Conservation (phyloP, 2,888 invertebrate species). For the Spodoptera littoralis region DNA sequence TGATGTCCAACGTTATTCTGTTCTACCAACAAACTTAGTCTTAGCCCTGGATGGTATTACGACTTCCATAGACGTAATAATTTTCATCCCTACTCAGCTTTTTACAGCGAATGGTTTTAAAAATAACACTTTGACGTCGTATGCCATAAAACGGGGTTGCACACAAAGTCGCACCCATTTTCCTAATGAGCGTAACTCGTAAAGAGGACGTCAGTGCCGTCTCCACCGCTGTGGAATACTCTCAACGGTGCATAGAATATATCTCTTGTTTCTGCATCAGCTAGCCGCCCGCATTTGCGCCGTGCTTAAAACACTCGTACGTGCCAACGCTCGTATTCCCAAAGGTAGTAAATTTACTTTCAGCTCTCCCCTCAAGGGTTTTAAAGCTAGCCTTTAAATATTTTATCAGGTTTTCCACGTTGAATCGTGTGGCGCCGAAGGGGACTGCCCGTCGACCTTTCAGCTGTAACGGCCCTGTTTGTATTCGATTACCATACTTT, state of each 20-base stretch:
- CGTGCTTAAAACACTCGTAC: slow-evolving; percentile 67
- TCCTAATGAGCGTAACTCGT: slow-evolving; percentile 71
- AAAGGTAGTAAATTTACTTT: slow-evolving; percentile 79
- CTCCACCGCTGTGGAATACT: slow-evolving; percentile 59
- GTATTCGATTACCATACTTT: slow-evolving; percentile 71
- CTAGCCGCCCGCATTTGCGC: slow-evolving; percentile 63
- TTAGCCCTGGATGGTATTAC: slow-evolving; percentile 31
- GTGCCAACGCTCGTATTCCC: slow-evolving; percentile 71
- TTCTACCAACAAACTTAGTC: slow-evolving; percentile 38
- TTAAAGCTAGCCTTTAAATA: slow-evolving; percentile 83
- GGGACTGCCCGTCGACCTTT: slow-evolving; percentile 73
- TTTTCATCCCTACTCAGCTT: slow-evolving; percentile 28
- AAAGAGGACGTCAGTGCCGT: slow-evolving; percentile 59
- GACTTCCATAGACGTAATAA: slow-evolving; percentile 23
- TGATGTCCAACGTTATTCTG: slow-evolving; percentile 70
- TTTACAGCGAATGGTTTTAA: slow-evolving; percentile 48
- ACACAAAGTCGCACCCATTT: slow-evolving; percentile 63
- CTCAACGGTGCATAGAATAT: slow-evolving; percentile 61
- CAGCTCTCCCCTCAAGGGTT: slow-evolving; percentile 73
- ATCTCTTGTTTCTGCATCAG: slow-evolving; percentile 64
- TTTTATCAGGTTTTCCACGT: slow-evolving; percentile 84
- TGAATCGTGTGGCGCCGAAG: slow-evolving; percentile 82
- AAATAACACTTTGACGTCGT: slow-evolving; percentile 53
- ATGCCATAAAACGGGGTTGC: slow-evolving; percentile 56
- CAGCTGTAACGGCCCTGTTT: slow-evolving; percentile 70